Evolutionary conservation across 2,113 vertebrate species (phyloP).

Genomic region (Potamarius usumacintae): DNA sequence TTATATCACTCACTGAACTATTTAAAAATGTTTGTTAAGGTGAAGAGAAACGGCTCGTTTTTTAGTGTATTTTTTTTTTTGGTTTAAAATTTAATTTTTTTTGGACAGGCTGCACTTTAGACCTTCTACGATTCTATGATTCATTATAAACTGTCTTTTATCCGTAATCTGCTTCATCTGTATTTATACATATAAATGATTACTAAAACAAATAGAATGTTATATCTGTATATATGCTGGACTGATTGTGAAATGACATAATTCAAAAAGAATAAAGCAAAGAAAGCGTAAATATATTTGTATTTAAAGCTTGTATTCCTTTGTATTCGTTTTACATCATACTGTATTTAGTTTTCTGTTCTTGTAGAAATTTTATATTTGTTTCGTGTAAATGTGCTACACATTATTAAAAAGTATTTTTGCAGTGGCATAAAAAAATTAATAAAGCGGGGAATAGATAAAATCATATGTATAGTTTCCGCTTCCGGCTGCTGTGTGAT

Average conservation of each 20-base stretch:
- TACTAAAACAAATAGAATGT: background rate
- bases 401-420: background rate
- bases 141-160: too few relatives aligned
- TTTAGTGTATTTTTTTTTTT: background rate
- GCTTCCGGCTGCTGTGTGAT: conserved; percentile 16
- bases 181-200: background rate
- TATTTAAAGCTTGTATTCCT: too few relatives aligned
- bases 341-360: background rate
- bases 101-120: background rate
- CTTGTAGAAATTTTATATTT: background rate
- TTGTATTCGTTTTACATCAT: too few relatives aligned
- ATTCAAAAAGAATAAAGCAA: background rate
- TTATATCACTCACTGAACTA: too few relatives aligned
- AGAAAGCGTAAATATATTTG: background rate
- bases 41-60: too few relatives aligned
- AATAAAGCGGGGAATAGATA: too few relatives aligned
- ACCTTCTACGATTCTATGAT: background rate
- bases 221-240: background rate
- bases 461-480: too few relatives aligned
- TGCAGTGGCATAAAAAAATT: background rate
- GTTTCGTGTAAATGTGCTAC: background rate
- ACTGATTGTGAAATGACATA: background rate
- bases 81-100: background rate
- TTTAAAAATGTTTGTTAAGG: too few relatives aligned
- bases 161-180: background rate